Evolutionary conservation across 2,888 invertebrate genomes (phyloP), one percentile per base, ranked within the genome.

Genomic region (Drosophila mercatorum): DNA sequence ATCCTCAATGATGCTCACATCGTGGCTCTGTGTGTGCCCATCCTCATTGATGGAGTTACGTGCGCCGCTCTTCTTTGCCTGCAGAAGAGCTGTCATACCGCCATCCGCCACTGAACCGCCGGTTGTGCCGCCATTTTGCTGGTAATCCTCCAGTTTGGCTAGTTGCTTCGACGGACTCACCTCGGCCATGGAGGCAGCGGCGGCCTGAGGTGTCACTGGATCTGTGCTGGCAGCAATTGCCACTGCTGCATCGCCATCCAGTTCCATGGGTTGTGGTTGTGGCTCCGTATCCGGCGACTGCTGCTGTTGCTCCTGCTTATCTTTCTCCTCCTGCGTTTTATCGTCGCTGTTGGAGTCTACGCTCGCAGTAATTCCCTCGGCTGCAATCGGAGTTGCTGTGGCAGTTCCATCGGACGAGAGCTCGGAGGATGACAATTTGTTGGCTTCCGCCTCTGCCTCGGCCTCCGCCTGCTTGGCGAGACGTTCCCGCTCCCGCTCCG

Each of bases 1-100:
- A 66, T 95, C 95, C 62, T 96, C 96, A 75, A 93, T 89, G 43
- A 84, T 90, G 57, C 92, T 93, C 0, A 92, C 92, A 68, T 92
- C 93, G 11, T 88, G 90, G 3, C 59, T 77, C 61, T 92, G 90
- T 6, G 26, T 41, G 36, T 91, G 87, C 5, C 89, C 91, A 40
- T 92, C 92, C 72, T 93, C 93, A 46, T 91, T 90, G 3, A 91
- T 75, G 6, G 86, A 83, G 51, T 86, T 86, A 0, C 86, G 79
- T 5, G 76, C 70, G 8, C 80, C 86, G 58, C 83, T 90, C 60
- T 92, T 93, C 68, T 92, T 92, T 7, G 90, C 80, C 61, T 89
- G 89, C 49, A 93, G 59, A 53, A 93, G 70, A 28, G 91, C 86
- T 53, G 88, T 91, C 28, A 92, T 78, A 34, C 75, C 74, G 1